These are phyloP conservation scores for Atrina japonica DNA, from an alignment of 2,888 invertebrate genomes.

Conservation along the genomic window DNA sequence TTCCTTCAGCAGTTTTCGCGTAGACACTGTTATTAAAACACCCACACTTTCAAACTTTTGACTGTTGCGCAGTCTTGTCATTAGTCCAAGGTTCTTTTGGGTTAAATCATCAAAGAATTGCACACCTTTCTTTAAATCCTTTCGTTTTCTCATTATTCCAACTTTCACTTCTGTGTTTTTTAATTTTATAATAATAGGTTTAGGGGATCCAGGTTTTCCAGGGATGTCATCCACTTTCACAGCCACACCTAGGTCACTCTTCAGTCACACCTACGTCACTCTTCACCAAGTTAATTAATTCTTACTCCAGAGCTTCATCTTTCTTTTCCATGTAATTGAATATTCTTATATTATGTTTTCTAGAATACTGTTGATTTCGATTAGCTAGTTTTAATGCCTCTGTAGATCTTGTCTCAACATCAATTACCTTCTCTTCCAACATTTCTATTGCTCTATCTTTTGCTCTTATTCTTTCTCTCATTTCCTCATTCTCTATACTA, in stretches of 20 bases:
- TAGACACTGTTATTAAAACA: slow-evolving; percentile 27
- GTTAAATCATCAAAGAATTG: slow-evolving; percentile 29
- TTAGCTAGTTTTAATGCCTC: slow-evolving; percentile 19
- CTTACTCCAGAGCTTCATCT: too few species aligned
- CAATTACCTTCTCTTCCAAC: not conserved
- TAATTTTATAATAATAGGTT: slow-evolving; percentile 18
- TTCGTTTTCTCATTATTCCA: slow-evolving; percentile 10
- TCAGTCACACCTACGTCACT: too few species aligned
- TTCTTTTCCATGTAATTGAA: too few species aligned
- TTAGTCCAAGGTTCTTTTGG: slow-evolving; percentile 4
- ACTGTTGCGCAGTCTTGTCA: slow-evolving; percentile 1
- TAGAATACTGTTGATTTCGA: slow-evolving; percentile 15
- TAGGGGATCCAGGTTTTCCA: slow-evolving; percentile 6
- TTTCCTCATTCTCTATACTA: not conserved
- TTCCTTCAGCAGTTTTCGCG: not conserved
- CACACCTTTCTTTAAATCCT: slow-evolving; percentile 6
- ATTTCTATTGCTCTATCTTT: not conserved
- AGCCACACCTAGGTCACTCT: too few species aligned
- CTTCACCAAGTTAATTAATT: too few species aligned
- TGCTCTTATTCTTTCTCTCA: not conserved
- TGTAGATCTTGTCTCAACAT: not conserved
- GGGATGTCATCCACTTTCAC: not conserved
- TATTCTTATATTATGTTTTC: slow-evolving; percentile 10
- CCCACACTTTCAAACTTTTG: slow-evolving; percentile 20
- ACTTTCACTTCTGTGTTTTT: slow-evolving; percentile 12